Base-by-base conservation (phyloP, 53 echinoderm and acorn worm species). In the Temnopleurus reevesii region DNA sequence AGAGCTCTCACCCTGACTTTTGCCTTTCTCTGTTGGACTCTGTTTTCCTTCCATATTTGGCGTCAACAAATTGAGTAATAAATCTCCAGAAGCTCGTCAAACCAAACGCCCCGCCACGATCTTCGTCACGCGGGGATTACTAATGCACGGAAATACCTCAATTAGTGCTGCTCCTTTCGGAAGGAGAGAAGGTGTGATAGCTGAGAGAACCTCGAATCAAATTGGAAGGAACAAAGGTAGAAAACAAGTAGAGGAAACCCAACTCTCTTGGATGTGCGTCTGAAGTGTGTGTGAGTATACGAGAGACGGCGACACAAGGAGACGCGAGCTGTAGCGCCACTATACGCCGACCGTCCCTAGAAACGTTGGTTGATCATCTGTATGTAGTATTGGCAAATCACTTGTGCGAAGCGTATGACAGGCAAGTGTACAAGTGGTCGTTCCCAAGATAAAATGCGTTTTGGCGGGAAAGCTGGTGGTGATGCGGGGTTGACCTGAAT, bases 71-170 rank as follows among this genome's bases (percentile, higher is more conserved):
- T 79, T 79, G 28, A 49, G 27, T 47, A 49, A 79, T 79, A 79
- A 79, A 79, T 79, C 79, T 79, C 49, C 49, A 12, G 46, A 28
- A 26, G 46, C 3, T 4, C 47, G 30, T 24, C 51, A 27, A 79
- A 79, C 49, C 46, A 79, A 26, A 8, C 8, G 21, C 29, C 30
- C 8, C 79, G 24, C 79, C 18, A 15, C 79, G 28, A 28, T 3
- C 49, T 47, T 49, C 49, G 46, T 79, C 79, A 49, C 49, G 47
- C 46, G 49, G 25, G 12, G 79, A 79, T 79, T 79, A 49, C 46
- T 27, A 49, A 79, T 49, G 28, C 47, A 79, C 79, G 49, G 49
- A 79, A 79, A 79, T 79, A 47, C 79, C 79, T 79, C 79, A 79
- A 47, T 79, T 43, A 10, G 9, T 51, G 53, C 46, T 49, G 79